A percentile compares a stretch with the other conserved stretches of the same genome.
These are phyloP conservation scores for Tylochromis polylepis DNA, from an alignment of 2,113 vertebrate genomes.

Conservation along the genomic window DNA sequence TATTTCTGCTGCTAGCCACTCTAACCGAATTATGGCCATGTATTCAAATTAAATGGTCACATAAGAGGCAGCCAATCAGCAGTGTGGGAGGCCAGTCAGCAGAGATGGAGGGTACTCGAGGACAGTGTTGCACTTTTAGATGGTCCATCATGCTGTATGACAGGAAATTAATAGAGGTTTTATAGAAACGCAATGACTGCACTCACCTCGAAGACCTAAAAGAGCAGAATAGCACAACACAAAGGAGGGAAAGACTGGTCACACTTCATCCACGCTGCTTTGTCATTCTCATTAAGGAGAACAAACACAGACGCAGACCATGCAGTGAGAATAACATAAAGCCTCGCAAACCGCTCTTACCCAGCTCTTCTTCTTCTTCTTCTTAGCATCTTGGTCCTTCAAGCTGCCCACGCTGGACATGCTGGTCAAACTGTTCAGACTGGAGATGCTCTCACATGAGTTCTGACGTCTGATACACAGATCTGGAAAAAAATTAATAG, in stretches of 20 bases:
- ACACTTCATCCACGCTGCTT: background rate
- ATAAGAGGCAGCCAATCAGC: background rate
- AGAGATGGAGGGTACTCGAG: constrained; percentile 10
- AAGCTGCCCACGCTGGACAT: constrained; percentile 89
- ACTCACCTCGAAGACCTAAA: constrained; percentile 57
- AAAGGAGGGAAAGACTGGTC: constrained; percentile 41
- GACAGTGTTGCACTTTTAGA: background rate
- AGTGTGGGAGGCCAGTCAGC: constrained; percentile 19
- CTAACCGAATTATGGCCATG: background rate
- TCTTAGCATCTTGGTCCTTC: constrained; percentile 90
- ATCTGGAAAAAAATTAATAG: constrained; percentile 64
- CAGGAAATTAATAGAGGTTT: background rate
- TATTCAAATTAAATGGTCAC: background rate
- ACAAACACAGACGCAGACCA: background rate
- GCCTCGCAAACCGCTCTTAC: constrained; percentile 61
- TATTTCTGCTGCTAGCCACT: constrained; percentile 34
- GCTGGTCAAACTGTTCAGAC: constrained; percentile 93
- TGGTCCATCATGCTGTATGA: constrained; percentile 21
- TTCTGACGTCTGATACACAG: constrained; percentile 89
- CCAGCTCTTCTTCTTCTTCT: constrained; percentile 97
- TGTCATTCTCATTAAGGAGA: background rate
- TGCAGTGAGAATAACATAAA: background rate
- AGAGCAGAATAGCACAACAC: constrained; percentile 37
- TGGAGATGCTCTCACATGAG: constrained; percentile 95
- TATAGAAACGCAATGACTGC: background rate